Conservation (phyloP, 2,888 invertebrate species). For the Eulithis prunata region DNA sequence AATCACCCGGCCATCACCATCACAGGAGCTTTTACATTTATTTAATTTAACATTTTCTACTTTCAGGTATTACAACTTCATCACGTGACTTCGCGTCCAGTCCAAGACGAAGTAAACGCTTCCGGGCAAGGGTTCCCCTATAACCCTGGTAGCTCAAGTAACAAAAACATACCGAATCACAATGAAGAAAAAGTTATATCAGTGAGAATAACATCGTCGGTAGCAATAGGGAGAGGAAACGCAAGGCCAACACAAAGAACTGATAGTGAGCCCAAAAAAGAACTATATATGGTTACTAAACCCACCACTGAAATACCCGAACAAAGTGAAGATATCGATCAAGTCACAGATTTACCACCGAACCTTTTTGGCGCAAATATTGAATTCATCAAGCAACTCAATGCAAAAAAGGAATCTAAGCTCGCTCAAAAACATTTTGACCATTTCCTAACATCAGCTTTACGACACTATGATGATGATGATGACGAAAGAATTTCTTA, state of each 20-base stretch:
- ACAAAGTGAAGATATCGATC: slow-evolving; percentile 49
- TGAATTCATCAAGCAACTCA: slow-evolving; percentile 77
- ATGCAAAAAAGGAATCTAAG: slow-evolving; percentile 71
- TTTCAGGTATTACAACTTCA: slow-evolving; percentile 71
- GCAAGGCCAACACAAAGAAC: slow-evolving; percentile 49
- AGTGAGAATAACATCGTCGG: slow-evolving; percentile 85
- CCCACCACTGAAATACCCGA: slow-evolving; percentile 41
- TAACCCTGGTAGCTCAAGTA: slow-evolving; percentile 43
- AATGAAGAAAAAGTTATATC: slow-evolving; percentile 78
- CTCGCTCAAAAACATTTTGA: slow-evolving; percentile 56
- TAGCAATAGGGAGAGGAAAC: slow-evolving; percentile 82
- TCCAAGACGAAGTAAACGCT: slow-evolving; percentile 48
- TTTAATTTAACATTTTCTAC: slow-evolving; percentile 24
- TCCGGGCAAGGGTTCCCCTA: slow-evolving; percentile 44
- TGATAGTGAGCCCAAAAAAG: slow-evolving; percentile 36
- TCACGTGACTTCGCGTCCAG: slow-evolving; percentile 60
- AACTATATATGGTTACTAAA: slow-evolving; percentile 12
- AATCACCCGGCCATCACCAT: too few relatives aligned
- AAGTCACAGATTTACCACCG: slow-evolving; percentile 64
- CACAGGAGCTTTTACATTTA: too few relatives aligned
- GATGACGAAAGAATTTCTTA: slow-evolving; percentile 20
- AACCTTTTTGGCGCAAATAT: slow-evolving; percentile 76
- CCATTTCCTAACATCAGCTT: slow-evolving; percentile 77
- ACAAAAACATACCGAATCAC: slow-evolving; percentile 47
- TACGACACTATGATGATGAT: slow-evolving; percentile 54